Conservation (phyloP, 2,113 vertebrate species). For the Phrynocephalus versicolor region DNA sequence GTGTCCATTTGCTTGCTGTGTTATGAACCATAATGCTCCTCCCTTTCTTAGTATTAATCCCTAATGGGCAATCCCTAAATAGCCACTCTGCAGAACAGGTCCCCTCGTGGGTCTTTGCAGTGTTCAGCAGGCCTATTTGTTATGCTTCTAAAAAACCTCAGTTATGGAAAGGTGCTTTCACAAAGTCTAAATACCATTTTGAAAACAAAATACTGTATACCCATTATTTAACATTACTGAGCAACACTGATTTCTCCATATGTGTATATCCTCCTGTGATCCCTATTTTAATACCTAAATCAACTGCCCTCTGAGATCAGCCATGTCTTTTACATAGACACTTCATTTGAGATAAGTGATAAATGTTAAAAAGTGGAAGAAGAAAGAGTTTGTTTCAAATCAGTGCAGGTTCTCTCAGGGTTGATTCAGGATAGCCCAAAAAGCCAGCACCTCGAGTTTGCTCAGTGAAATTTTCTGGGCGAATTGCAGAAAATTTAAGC, state of each 20-base stretch:
- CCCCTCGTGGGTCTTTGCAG: constrained; percentile 52
- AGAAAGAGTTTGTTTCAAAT: too few relatives aligned
- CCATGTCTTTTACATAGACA: neutral
- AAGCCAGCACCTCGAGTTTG: neutral
- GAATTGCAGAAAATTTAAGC: neutral
- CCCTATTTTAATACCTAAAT: fast-evolving
- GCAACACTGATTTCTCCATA: neutral
- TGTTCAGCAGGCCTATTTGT: constrained; percentile 39
- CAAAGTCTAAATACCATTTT: constrained; percentile 17
- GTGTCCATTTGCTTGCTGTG: neutral
- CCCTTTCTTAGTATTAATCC: constrained; percentile 37
- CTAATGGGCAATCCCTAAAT: constrained; percentile 43
- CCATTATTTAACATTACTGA: neutral
- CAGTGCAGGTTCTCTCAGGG: neutral
- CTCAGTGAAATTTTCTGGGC: neutral
- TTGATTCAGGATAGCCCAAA: neutral
- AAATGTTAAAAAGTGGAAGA: neutral
- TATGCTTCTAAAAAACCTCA: constrained; percentile 39
- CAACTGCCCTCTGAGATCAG: neutral
- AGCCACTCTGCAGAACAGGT: constrained; percentile 59
- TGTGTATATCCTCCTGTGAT: neutral
- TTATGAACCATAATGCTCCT: constrained; percentile 34
- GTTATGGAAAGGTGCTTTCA: constrained; percentile 29
- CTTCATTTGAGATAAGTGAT: neutral
- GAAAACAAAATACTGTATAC: neutral